Conservation (phyloP, 2,888 invertebrate species). For the Drosophila ezoana region DNA sequence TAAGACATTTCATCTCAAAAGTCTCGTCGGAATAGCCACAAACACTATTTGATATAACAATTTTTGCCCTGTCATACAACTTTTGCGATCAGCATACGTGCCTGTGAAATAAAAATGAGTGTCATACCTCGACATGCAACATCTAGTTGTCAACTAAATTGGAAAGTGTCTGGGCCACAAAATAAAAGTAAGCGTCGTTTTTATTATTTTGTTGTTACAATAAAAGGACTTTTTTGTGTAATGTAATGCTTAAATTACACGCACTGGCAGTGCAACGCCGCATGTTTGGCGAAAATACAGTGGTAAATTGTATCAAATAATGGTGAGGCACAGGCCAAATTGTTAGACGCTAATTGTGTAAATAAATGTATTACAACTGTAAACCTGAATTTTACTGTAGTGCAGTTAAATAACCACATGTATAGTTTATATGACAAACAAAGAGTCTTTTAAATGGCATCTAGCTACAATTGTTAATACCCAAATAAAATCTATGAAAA, state of each 20-base stretch:
- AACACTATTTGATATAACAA: too few relatives aligned
- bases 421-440: conserved; percentile 52
- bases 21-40: too few relatives aligned
- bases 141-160: neutral
- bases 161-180: conserved; percentile 36
- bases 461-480: conserved; percentile 58
- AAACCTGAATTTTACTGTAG: conserved; percentile 52
- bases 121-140: conserved; percentile 13
- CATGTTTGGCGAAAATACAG: conserved; percentile 1
- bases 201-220: conserved; percentile 64
- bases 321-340: conserved; percentile 12
- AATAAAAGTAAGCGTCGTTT: conserved; percentile 60
- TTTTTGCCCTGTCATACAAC: neutral
- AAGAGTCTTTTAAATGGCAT: conserved; percentile 39
- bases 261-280: conserved; percentile 40
- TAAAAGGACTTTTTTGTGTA: conserved; percentile 48
- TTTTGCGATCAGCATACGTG: conserved; percentile 1
- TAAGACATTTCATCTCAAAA: too few relatives aligned
- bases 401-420: conserved; percentile 57
- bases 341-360: conserved; percentile 44
- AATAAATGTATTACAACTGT: conserved; percentile 51
- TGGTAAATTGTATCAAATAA: conserved; percentile 7
- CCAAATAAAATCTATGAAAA: conserved; percentile 32
- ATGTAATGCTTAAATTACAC: conserved; percentile 39
- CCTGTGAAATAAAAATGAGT: neutral